Evolutionary conservation across 2,888 invertebrate species (phyloP).

Genomic region (Thymelicus lineola): DNA sequence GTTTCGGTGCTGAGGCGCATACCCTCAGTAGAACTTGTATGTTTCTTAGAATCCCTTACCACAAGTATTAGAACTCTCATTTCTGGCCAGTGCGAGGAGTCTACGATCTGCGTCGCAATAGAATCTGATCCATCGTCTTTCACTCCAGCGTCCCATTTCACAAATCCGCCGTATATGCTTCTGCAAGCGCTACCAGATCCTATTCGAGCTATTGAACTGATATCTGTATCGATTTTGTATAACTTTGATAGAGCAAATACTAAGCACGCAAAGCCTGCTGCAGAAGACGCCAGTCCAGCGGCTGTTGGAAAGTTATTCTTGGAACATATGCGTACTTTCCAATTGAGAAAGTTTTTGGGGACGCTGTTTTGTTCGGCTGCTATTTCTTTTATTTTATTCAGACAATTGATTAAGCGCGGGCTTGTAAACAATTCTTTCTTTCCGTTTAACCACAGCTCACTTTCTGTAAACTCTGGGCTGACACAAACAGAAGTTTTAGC

Average conservation of each 20-base stretch:
- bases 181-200: slow-evolving; percentile 99
- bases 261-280: slow-evolving; percentile 98
- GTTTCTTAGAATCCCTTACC: slow-evolving; percentile 93
- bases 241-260: slow-evolving; percentile 91
- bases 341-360: slow-evolving; percentile 78
- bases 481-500: slow-evolving; percentile 95
- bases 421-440: slow-evolving; percentile 90
- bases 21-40: slow-evolving; percentile 93
- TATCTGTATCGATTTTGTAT: slow-evolving; percentile 89
- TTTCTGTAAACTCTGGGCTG: slow-evolving; percentile 88
- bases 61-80: slow-evolving; percentile 96
- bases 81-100: slow-evolving; percentile 94
- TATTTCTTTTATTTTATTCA: slow-evolving; percentile 78
- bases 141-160: slow-evolving; percentile 93
- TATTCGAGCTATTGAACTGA: slow-evolving; percentile 91
- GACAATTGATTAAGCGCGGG: slow-evolving; percentile 90
- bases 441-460: slow-evolving; percentile 96
- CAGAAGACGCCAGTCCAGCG: slow-evolving; percentile 98
- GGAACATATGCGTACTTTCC: slow-evolving; percentile 93
- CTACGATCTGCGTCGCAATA: slow-evolving; percentile 89
- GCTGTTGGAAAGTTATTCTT: slow-evolving; percentile 99
- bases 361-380: slow-evolving; percentile 69
- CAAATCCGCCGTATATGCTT: slow-evolving; percentile 97
- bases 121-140: slow-evolving; percentile 89
- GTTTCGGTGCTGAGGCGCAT: slow-evolving; percentile 94